Conservation (phyloP, 2,888 invertebrate genomes). For the Chymomyza fuscimana region DNA sequence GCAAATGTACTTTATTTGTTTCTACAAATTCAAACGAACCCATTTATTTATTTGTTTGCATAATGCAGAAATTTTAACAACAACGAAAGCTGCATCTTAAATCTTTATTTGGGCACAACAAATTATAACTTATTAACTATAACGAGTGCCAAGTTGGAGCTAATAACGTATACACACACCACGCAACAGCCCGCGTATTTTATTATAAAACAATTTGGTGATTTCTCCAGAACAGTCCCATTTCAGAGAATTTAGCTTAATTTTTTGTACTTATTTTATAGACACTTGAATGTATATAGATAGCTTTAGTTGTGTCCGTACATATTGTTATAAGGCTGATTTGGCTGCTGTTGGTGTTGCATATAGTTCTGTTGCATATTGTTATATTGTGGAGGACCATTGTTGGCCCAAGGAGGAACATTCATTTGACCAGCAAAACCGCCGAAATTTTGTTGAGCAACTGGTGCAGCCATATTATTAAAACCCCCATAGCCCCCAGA, state of each 20-base stretch:
- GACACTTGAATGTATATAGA: too few species aligned
- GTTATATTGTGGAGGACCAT: conserved; percentile 33
- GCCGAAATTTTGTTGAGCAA: conserved; percentile 35
- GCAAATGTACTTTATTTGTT: too few species aligned
- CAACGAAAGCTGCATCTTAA: too few species aligned
- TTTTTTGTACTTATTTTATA: too few species aligned
- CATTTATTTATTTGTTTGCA: too few species aligned
- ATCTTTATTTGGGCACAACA: neutral
- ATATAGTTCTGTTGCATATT: conserved; percentile 50
- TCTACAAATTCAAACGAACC: too few species aligned
- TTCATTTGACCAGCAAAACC: conserved; percentile 42
- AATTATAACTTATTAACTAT: conserved; percentile 6
- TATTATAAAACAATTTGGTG: conserved; percentile 53
- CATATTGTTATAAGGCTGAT: conserved; percentile 55
- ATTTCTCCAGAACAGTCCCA: too few species aligned
- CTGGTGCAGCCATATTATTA: conserved; percentile 6
- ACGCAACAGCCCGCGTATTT: conserved; percentile 48
- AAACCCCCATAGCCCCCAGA: conserved; percentile 27
- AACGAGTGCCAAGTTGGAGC: neutral
- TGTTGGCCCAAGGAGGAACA: conserved; percentile 38
- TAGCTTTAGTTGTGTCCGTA: conserved; percentile 38
- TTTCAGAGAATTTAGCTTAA: neutral
- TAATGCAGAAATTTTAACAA: too few species aligned
- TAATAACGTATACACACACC: neutral
- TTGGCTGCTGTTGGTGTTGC: conserved; percentile 44